Conservation (phyloP, 2,113 vertebrate genomes). For the Malurus elegans region DNA sequence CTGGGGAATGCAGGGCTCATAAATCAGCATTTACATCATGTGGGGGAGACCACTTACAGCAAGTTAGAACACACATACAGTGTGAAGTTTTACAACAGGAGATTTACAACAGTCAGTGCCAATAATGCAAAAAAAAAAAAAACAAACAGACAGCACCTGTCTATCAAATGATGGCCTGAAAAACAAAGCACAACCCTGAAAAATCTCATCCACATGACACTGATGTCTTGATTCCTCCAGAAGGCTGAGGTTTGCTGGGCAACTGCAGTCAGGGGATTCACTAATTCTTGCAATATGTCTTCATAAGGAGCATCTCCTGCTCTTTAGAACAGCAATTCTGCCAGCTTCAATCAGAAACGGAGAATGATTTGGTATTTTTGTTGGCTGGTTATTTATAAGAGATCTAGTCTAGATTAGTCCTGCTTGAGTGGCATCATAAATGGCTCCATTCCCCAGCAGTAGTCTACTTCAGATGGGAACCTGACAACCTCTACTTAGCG, state of each 20-base stretch:
- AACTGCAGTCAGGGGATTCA: background rate
- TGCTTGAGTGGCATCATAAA: constrained; percentile 83
- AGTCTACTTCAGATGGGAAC: constrained; percentile 74
- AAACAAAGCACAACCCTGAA: background rate
- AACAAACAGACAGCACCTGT: background rate
- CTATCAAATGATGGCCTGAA: background rate
- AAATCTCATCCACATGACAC: background rate
- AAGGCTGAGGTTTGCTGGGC: background rate
- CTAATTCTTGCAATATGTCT: constrained; percentile 47
- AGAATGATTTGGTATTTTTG: constrained; percentile 70
- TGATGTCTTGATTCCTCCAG: background rate
- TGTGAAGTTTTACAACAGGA: background rate
- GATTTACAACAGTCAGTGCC: background rate
- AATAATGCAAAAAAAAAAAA: background rate
- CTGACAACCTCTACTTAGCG: constrained; percentile 82
- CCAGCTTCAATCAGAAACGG: constrained; percentile 50
- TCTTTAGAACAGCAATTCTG: constrained; percentile 60
- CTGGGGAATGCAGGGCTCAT: background rate
- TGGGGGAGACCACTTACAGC: background rate
- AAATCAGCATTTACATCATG: background rate
- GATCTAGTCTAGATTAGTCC: constrained; percentile 80
- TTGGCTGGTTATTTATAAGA: constrained; percentile 78
- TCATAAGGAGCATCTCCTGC: constrained; percentile 57
- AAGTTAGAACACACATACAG: background rate
- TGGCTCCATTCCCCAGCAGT: constrained; percentile 75